phyloP scores from a whole-genome alignment of 1,140 invertebrate species.

The Leptinotarsa texana region DNA sequence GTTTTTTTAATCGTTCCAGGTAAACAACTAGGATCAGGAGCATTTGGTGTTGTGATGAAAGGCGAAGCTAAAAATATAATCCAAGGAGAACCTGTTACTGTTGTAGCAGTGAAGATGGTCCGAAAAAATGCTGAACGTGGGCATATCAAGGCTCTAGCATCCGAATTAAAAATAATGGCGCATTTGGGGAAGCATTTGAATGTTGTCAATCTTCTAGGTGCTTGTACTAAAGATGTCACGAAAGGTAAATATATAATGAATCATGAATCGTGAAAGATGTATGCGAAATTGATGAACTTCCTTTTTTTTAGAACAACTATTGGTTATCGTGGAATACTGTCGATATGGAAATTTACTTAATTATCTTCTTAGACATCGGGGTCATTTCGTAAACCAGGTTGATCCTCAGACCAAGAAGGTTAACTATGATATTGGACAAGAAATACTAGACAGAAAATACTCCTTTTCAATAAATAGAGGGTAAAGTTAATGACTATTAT shows the following conservation, averaged over 20 bases:
- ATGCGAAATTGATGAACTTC: background rate
- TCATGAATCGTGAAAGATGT: too few species aligned
- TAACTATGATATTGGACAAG: slow-evolving; percentile 66
- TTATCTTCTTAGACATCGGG: slow-evolving; percentile 77
- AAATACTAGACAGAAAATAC: slow-evolving; percentile 59
- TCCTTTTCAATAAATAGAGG: slow-evolving; percentile 29
- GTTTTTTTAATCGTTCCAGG: slow-evolving; percentile 56
- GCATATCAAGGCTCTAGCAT: slow-evolving; percentile 78
- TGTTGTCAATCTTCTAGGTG: slow-evolving; percentile 92
- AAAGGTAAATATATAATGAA: slow-evolving; percentile 68
- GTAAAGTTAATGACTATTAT: background rate
- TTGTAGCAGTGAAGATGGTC: slow-evolving; percentile 87
- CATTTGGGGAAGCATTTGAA: slow-evolving; percentile 93
- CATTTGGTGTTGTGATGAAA: slow-evolving; percentile 92
- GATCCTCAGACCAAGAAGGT: slow-evolving; percentile 67
- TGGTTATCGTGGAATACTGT: slow-evolving; percentile 94
- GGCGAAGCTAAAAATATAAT: slow-evolving; percentile 79
- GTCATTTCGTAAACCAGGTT: slow-evolving; percentile 81
- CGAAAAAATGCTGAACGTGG: slow-evolving; percentile 74
- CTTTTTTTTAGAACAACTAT: slow-evolving; percentile 66
- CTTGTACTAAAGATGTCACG: slow-evolving; percentile 86
- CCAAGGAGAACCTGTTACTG: slow-evolving; percentile 68
- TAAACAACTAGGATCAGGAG: slow-evolving; percentile 85
- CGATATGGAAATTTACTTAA: slow-evolving; percentile 87
- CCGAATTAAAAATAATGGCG: slow-evolving; percentile 94